Evolutionary conservation across 1,140 invertebrate species (phyloP), one percentile per base, ranked within the genome.

Genomic region (Diploscapter pachys): DNA sequence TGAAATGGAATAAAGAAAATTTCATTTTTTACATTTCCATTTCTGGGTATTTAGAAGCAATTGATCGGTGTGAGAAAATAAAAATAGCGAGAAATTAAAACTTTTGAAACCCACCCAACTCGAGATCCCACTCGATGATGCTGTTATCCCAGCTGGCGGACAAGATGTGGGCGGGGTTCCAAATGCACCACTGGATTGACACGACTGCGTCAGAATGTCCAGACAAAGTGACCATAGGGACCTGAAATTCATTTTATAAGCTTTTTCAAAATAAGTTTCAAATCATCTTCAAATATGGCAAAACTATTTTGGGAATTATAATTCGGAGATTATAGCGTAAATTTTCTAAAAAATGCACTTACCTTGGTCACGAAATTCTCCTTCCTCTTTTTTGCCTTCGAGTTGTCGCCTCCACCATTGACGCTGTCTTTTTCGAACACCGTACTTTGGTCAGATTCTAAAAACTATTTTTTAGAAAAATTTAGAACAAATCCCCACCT

Each of bases 81-180:
- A 31, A 31, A 31, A 31, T n/a, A 4, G n/a, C 31, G 31, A 31
- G 31, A 31, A 1, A 31, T 31, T 31, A n/a, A 5, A n/a, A 5
- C 56, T 4, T 5, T 3, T 56, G 3, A 48, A 49, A 63, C 76
- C 72, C 65, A 59, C 80, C 82, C 6, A 81, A 69, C 86, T 94
- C 91, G 49, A 93, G 88, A 87, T 99, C 95, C 96, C 96, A 99
- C 3, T 96, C 81, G 86, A 92, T 92, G 6, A 99, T 87, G 0
- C 94, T 93, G 82, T 98, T 95, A 88, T 99, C 96, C 94, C 95
- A 96, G 0, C 93, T 92, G 78, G 90, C 89, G 0, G 93, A 94
- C 9, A 93, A 89, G 3, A 97, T 84, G 72, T 87, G 85, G 52
- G 82, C 80, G 57, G 82, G 78, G 59, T 90, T 87, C 68, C 88